phyloP scores from a whole-genome alignment of 2,113 vertebrate genomes.

The Puffinus mauretanicus region DNA sequence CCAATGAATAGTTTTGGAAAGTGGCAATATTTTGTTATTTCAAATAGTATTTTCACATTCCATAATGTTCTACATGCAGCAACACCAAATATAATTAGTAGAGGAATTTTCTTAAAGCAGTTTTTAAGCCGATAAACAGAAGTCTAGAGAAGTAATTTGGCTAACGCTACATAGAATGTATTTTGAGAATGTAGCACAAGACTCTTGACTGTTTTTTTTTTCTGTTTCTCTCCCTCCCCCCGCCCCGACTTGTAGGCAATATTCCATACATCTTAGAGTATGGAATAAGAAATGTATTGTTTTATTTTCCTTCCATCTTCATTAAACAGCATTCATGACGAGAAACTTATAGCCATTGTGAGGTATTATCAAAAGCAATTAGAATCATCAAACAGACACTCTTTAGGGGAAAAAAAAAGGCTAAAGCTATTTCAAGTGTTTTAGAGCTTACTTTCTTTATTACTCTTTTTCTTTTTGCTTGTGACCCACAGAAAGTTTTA shows the following conservation, averaged over 20 bases:
- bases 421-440: conserved; percentile 20
- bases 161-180: background rate
- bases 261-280: background rate
- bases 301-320: background rate
- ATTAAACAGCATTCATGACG: background rate
- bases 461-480: background rate
- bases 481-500: background rate
- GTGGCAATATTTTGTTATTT: background rate
- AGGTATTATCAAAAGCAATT: background rate
- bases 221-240: background rate
- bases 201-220: background rate
- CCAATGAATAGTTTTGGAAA: background rate
- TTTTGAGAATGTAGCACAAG: background rate
- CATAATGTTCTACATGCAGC: background rate
- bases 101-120: background rate
- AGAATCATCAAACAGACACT: background rate
- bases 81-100: background rate
- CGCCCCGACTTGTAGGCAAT: background rate
- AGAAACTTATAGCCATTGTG: background rate
- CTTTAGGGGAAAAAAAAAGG: background rate
- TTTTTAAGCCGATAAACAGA: background rate
- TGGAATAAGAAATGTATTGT: background rate
- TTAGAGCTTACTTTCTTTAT: background rate
- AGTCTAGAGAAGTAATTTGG: background rate
- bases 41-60: background rate